Evolutionary conservation across 2,797 vertebrate genomes (phyloP).

Genomic region (Smutsia gigantea): DNA sequence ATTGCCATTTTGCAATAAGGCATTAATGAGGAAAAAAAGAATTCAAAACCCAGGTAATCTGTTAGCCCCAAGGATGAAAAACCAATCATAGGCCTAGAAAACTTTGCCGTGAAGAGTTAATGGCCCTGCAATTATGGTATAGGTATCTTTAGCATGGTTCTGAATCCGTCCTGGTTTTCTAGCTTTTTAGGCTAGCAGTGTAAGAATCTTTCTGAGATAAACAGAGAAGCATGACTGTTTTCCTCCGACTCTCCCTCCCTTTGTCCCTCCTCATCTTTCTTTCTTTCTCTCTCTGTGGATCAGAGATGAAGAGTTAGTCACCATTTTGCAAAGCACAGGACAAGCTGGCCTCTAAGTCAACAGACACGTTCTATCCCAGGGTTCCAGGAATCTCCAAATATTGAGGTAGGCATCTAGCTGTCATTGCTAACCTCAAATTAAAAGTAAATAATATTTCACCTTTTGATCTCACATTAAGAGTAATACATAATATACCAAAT

Average conservation of each 20-base stretch:
- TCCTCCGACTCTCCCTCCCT: too few species aligned
- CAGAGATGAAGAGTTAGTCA: background rate
- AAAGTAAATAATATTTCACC: background rate
- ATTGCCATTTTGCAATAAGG: background rate
- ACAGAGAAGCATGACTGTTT: background rate
- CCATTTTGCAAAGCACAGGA: background rate
- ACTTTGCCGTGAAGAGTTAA: background rate
- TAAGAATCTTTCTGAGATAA: background rate
- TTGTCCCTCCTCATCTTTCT: fast-evolving
- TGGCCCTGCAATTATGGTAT: background rate
- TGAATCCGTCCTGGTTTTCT: background rate
- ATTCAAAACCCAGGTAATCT: background rate
- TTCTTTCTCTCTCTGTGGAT: background rate
- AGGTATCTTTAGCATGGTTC: background rate
- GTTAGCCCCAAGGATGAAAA: background rate
- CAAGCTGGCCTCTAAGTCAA: background rate
- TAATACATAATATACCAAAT: background rate
- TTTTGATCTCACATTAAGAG: background rate
- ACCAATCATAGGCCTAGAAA: background rate
- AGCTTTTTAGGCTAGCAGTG: background rate
- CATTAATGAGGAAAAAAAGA: background rate
- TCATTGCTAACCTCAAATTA: background rate
- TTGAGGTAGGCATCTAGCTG: background rate
- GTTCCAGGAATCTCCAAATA: background rate
- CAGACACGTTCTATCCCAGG: background rate